These are phyloP conservation scores for Myxocyprinus asiaticus DNA, from an alignment of 2,113 vertebrate genomes.

Conservation along the genomic window DNA sequence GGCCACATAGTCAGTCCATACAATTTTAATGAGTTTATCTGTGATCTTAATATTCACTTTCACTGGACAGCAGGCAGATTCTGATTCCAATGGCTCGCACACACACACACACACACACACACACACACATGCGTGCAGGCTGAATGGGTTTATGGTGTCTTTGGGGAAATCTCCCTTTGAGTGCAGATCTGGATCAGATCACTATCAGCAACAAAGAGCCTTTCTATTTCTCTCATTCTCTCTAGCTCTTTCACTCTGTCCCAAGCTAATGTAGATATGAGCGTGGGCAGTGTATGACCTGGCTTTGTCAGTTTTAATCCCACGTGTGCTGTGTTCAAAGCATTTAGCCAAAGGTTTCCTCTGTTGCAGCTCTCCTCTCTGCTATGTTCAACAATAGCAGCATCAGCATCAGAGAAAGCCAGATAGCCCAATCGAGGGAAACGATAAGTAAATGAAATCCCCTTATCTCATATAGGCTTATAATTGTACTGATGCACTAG, in stretches of 20 bases:
- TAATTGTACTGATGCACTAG: not conserved
- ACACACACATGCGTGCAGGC: not conserved
- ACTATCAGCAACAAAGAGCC: constrained; percentile 31
- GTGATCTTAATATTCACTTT: constrained; percentile 21
- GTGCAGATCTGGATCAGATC: constrained; percentile 40
- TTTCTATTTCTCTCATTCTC: not conserved
- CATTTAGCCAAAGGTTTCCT: constrained; percentile 15
- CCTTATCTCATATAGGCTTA: not conserved
- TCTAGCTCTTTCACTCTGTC: constrained; percentile 8
- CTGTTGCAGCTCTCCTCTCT: not conserved
- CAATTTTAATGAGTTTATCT: constrained; percentile 26
- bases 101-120: constrained; percentile 26
- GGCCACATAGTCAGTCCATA: constrained; percentile 5
- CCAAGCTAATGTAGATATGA: constrained; percentile 14
- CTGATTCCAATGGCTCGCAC: not conserved
- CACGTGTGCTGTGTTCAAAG: constrained; percentile 27
- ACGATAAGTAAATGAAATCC: not conserved
- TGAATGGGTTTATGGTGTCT: constrained; percentile 7
- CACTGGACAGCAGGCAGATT: not conserved
- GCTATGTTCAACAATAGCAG: constrained; percentile 31
- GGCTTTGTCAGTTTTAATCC: constrained; percentile 34
- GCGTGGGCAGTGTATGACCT: constrained; percentile 3
- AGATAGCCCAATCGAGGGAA: not conserved
- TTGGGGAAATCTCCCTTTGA: constrained; percentile 24
- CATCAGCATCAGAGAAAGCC: constrained; percentile 16